A percentile compares a stretch with the other conserved stretches of the same genome.
phyloP scores from a whole-genome alignment of 1,140 invertebrate species.

The Brachionus sp. region DNA sequence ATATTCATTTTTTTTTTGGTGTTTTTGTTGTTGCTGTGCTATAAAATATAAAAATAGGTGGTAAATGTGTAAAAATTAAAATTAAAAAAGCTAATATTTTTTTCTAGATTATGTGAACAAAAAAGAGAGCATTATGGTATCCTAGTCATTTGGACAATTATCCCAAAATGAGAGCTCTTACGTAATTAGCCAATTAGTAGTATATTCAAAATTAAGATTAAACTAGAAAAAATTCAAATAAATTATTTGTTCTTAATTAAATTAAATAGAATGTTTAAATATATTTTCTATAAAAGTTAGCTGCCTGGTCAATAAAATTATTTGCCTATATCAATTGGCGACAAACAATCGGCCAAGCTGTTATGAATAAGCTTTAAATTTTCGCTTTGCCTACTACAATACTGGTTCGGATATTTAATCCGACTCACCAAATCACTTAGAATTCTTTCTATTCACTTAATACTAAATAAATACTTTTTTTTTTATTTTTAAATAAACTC shows the following conservation, averaged over 20 bases:
- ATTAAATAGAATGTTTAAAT: neutral
- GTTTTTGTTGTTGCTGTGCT: too few species aligned
- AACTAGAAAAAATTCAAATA: neutral
- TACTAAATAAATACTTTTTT: neutral
- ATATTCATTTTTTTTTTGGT: too few species aligned
- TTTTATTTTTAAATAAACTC: neutral
- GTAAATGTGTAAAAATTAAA: too few species aligned
- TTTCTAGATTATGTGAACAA: too few species aligned
- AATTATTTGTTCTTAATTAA: neutral
- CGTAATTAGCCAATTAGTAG: neutral
- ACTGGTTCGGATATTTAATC: neutral
- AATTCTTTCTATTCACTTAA: conserved; percentile 19
- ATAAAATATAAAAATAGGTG: too few species aligned
- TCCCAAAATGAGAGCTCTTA: too few species aligned
- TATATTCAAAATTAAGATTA: neutral
- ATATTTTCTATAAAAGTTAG: neutral
- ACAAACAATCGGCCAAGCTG: neutral
- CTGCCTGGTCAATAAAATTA: neutral
- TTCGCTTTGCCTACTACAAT: neutral
- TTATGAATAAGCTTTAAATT: neutral
- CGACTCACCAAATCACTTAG: conserved; percentile 16
- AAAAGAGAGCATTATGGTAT: too few species aligned
- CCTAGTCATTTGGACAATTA: too few species aligned
- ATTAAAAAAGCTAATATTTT: too few species aligned
- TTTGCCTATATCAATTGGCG: neutral